Base-by-base conservation (phyloP, 2,797 vertebrate genomes). In the Tenualosa ilisha region DNA sequence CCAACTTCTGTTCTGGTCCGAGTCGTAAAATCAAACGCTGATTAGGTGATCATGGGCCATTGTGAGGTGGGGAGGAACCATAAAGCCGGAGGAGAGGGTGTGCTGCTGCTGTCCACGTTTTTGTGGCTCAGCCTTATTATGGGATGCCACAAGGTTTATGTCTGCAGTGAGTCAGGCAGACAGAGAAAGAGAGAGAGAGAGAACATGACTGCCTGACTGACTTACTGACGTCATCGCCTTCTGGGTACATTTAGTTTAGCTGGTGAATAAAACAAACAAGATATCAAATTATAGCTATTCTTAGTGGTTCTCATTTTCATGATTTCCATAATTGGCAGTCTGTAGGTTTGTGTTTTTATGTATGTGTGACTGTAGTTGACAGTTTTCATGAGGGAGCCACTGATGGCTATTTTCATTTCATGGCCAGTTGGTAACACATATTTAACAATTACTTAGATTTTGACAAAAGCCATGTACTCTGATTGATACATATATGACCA, bases 41-140 rank as follows among this genome's bases (percentile, higher is more conserved):
- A 94, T 95, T 93, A 92, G 94, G 93, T 91, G 93, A 95, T 94
- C 91, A 92, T 92, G 92, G 91, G 90, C 95, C 93, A 94, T 93
- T 91, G 89, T 92, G 91, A 94, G 92, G 92, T 6, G 24, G 88
- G 85, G 93, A 43, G 72, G 40, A 22, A 46, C 88, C 87, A 75
- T 94, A 93, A 94, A 94, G 88, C 89, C 86, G 83, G 88, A 92
- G 91, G 93, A 93, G 90, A 92, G 91, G 89, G 90, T 86, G 89
- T 91, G 91, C 93, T 93, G 92, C 20, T 51, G 50, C 50, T 51
- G 54, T 91, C 91, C 72, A 46, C 37, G 20, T 93, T 93, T 92
- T 92, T 93, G 91, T 91, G 92, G 89, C 86, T 37, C 87, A 92
- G 90, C 93, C 72, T 79, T 79, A 95, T 95, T 95, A 95, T 94